Conservation (phyloP, 2,888 invertebrate genomes). For the Blastobasis adustella region DNA sequence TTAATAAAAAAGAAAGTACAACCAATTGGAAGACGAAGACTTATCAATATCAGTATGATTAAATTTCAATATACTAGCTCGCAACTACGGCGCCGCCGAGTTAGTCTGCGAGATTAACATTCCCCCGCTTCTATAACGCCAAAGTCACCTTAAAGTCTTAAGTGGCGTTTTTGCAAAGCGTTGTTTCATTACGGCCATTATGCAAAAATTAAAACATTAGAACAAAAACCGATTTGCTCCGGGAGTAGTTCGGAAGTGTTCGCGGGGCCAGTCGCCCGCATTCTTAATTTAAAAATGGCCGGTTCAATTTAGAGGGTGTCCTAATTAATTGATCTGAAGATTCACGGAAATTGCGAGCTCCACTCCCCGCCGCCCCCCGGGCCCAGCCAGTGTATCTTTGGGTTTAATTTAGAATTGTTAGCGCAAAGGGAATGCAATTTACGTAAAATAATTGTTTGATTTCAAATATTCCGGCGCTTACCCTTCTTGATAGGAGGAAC, state of each 20-base stretch:
- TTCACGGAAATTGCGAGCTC: constrained; percentile 56
- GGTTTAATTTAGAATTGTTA: constrained; percentile 73
- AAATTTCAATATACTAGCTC: too few relatives aligned
- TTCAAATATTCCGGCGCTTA: constrained; percentile 48
- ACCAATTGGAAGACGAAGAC: too few relatives aligned
- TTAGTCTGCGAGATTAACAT: too few relatives aligned
- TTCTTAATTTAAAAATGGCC: constrained; percentile 36
- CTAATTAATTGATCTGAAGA: constrained; percentile 72
- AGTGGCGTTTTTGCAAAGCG: too few relatives aligned
- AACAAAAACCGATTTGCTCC: not conserved
- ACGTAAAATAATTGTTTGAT: constrained; percentile 72
- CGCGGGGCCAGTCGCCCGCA: constrained; percentile 16
- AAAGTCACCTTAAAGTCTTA: too few relatives aligned
- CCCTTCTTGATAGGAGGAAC: constrained; percentile 28
- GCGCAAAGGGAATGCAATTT: constrained; percentile 71
- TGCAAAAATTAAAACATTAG: too few relatives aligned
- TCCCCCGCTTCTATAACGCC: too few relatives aligned
- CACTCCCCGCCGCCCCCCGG: constrained; percentile 18
- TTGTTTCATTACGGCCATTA: too few relatives aligned
- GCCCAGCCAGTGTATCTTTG: constrained; percentile 54
- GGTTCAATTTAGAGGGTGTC: constrained; percentile 55
- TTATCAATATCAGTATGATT: too few relatives aligned
- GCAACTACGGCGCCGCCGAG: too few relatives aligned
- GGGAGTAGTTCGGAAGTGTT: constrained; percentile 17
- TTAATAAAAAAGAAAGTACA: too few relatives aligned